A percentile compares a stretch with the other conserved stretches of the same genome.
Conservation (phyloP, 2,797 vertebrate species). For the Antennarius maculatus region DNA sequence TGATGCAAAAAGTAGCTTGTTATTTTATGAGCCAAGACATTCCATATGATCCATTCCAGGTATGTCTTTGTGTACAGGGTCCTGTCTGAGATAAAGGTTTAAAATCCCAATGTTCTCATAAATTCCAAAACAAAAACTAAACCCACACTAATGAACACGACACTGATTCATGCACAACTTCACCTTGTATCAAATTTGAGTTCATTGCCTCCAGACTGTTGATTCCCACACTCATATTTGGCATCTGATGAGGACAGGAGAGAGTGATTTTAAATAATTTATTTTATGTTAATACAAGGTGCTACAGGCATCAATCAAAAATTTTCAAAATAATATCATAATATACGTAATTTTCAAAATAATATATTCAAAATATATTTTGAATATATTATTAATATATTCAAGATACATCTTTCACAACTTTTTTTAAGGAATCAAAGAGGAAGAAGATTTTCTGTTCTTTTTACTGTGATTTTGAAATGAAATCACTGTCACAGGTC, state of each 20-base stretch:
- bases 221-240: slow-evolving; percentile 59
- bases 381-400: too few species aligned
- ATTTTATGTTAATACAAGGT: slow-evolving; percentile 3
- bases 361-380: too few species aligned
- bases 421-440: too few species aligned
- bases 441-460: too few species aligned
- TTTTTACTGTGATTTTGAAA: too few species aligned
- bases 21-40: slow-evolving; percentile 1
- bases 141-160: slow-evolving; percentile 32
- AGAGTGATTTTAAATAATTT: slow-evolving; percentile 38
- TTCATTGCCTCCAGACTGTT: slow-evolving; percentile 60
- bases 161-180: slow-evolving; percentile 37
- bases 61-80: slow-evolving; percentile 20
- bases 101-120: not conserved
- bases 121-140: not conserved
- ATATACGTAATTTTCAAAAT: too few species aligned
- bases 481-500: not conserved
- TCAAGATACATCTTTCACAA: too few species aligned
- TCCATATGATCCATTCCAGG: not conserved
- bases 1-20: not conserved
- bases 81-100: slow-evolving; percentile 10
- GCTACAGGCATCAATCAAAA: not conserved
- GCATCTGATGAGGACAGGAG: slow-evolving; percentile 69
- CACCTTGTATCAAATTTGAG: slow-evolving; percentile 74
- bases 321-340: too few species aligned